Conservation (phyloP, 2,888 invertebrate species). For the Chalcosyrphus nemorum region DNA sequence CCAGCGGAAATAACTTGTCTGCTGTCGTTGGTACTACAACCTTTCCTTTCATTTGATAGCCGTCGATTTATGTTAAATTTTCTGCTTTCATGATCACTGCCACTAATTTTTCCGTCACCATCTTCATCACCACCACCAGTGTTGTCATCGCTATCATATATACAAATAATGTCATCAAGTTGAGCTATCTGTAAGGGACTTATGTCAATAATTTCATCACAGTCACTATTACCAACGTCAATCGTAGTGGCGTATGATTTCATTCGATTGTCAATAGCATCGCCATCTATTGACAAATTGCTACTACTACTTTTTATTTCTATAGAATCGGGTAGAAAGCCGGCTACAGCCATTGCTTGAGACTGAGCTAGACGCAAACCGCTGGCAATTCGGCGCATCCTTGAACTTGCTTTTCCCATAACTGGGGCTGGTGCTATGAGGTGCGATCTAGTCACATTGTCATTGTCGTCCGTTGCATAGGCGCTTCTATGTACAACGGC, state of each 20-base stretch:
- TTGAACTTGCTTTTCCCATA: constrained; percentile 29
- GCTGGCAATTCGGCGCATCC: constrained; percentile 85
- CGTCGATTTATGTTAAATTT: neutral
- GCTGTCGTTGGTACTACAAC: neutral
- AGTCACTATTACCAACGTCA: constrained; percentile 55
- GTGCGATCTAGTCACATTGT: constrained; percentile 10
- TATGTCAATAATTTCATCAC: constrained; percentile 44
- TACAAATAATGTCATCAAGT: constrained; percentile 45
- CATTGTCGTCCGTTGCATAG: neutral
- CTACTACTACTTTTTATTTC: constrained; percentile 4
- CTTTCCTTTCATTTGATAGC: neutral
- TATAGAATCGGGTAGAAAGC: constrained; percentile 84
- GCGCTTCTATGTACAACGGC: constrained; percentile 48
- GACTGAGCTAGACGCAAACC: constrained; percentile 88
- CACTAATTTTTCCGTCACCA: neutral
- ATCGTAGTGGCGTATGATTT: constrained; percentile 6
- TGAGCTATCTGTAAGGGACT: constrained; percentile 40
- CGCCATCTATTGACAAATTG: neutral
- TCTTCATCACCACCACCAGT: neutral
- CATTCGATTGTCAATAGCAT: constrained; percentile 13
- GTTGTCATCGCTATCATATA: constrained; percentile 40
- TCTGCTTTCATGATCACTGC: neutral
- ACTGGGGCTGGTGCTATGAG: constrained; percentile 20
- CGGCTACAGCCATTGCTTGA: constrained; percentile 88
- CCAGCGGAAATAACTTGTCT: neutral